Base-by-base conservation (phyloP, 2,888 invertebrate genomes). In the Catocala sponsa region DNA sequence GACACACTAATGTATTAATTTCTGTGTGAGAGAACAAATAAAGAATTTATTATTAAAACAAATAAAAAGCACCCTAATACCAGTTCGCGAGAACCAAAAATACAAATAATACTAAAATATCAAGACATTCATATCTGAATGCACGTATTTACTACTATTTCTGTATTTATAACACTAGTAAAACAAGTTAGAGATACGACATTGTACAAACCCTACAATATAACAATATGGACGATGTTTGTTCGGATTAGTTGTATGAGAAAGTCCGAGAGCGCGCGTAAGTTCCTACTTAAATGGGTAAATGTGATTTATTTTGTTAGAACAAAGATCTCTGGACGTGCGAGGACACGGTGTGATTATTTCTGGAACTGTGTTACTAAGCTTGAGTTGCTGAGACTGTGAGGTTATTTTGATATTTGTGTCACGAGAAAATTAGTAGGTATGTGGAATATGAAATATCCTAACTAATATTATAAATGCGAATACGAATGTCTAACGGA, bases 241-340 rank as follows among this genome's bases (percentile, higher is more conserved):
- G 75, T 78, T 80, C 76, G 77, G 75, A 82, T 82, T 78, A 82
- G 74, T 82, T 74, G 68, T 65, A 67, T 70, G 64, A 75, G 72
- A 74, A 66, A 62, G 59, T 72, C 62, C 61, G 63, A 69, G 59
- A 70, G 68, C 72, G 72, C 71, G 68, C 74, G 60, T 64, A 61
- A 61, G 57, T 74, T 76, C 65, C 56, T 69, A 70, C 72, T 72
- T 76, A 78, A 76, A 77, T 78, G 70, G 67, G 71, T 68, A 76
- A 77, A 81, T 77, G 76, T 78, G 78, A 82, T 82, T 82, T 81
- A 77, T 81, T 74, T 77, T 73, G 70, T 72, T 68, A 53, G 63
- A 60, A 70, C 65, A 56, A 63, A 63, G 60, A 65, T 76, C 51
- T 47, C 10, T 13, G 9, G 51, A 51, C 49, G 56, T 57, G 68